Evolutionary conservation across 2,797 vertebrate species (phyloP).

Genomic region (Eulemur albifrons): DNA sequence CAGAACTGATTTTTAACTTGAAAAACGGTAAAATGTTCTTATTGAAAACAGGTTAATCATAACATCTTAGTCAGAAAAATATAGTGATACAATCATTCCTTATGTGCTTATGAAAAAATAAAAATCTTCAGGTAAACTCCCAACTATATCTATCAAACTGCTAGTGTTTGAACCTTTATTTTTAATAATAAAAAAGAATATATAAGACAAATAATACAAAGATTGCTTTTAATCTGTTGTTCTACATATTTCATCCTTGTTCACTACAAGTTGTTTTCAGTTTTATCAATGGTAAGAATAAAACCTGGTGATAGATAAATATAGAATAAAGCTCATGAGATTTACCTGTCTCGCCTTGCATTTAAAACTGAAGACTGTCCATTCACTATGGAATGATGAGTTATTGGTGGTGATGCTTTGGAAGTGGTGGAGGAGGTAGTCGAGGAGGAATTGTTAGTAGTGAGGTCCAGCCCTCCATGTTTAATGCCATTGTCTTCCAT

Average conservation of each 20-base stretch:
- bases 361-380: slow-evolving; percentile 97
- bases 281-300: neutral
- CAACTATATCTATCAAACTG: neutral
- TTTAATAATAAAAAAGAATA: neutral
- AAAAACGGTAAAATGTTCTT: slow-evolving; percentile 20
- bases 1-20: neutral
- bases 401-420: slow-evolving; percentile 98
- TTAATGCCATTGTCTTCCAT: slow-evolving; percentile 99
- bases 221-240: neutral
- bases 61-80: neutral
- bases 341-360: slow-evolving; percentile 96
- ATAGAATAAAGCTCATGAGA: slow-evolving; percentile 53
- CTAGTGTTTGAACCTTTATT: neutral
- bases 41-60: neutral
- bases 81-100: neutral
- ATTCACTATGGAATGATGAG: slow-evolving; percentile 96
- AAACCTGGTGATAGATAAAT: slow-evolving; percentile 49
- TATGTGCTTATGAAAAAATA: neutral
- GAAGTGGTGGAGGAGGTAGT: slow-evolving; percentile 95
- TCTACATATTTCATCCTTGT: neutral
- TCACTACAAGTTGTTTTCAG: neutral
- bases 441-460: slow-evolving; percentile 97
- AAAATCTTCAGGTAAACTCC: neutral
- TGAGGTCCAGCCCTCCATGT: slow-evolving; percentile 98
- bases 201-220: neutral